These are phyloP conservation scores for Drosophila simulans DNA, from an alignment of 1,140 invertebrate genomes.

Conservation along the genomic window DNA sequence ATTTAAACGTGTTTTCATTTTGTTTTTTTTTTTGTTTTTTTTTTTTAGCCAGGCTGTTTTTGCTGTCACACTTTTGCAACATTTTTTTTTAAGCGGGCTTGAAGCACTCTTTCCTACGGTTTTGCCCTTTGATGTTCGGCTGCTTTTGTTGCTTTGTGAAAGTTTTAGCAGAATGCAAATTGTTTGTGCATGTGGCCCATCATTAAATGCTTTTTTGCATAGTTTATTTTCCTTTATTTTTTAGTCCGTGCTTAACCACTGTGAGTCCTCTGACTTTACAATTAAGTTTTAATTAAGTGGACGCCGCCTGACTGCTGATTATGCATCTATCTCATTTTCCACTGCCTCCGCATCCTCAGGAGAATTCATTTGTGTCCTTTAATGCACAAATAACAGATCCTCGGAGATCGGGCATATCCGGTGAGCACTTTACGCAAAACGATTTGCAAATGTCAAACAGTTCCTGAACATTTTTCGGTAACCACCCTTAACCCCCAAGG, in stretches of 20 bases:
- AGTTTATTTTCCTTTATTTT: conserved; percentile 11
- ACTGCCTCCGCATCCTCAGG: not conserved
- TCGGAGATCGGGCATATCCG: conserved; percentile 32
- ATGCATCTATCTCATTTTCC: conserved; percentile 7
- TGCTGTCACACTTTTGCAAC: conserved; percentile 70
- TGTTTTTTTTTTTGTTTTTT: conserved; percentile 1
- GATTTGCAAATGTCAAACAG: conserved; percentile 58
- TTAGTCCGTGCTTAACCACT: conserved; percentile 18
- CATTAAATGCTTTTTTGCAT: conserved; percentile 67
- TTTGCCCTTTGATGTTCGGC: conserved; percentile 60
- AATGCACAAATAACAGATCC: conserved; percentile 28
- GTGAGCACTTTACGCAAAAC: conserved; percentile 34
- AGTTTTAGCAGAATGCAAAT: conserved; percentile 50
- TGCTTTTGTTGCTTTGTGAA: conserved; percentile 61
- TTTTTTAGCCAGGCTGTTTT: conserved; percentile 19
- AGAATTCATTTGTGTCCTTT: conserved; percentile 18
- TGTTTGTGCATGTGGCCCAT: conserved; percentile 53
- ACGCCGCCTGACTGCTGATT: conserved; percentile 30
- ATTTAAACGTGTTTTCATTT: conserved; percentile 68
- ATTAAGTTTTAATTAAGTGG: conserved; percentile 81
- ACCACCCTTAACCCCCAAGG: conserved; percentile 19
- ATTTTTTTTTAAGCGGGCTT: conserved; percentile 41
- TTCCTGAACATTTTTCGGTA: conserved; percentile 10
- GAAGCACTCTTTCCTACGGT: conserved; percentile 40
- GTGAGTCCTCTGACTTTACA: conserved; percentile 50